Evolutionary conservation across 30 jellyfish, hydroid and myxozoan genomes (phyloP).

Genomic region (Pseudorhiza aurosa): DNA sequence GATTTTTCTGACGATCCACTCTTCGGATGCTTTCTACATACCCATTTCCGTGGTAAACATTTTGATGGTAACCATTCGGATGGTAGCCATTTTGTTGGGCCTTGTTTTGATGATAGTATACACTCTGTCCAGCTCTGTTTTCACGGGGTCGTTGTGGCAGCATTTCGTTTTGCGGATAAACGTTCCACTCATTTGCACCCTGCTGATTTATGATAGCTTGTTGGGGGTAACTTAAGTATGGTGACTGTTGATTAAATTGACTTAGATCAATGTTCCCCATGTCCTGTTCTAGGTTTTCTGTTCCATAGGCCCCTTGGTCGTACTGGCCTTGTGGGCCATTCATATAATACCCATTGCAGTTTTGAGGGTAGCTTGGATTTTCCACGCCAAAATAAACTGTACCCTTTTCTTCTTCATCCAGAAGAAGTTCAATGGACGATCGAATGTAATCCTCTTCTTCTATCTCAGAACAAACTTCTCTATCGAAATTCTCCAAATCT

Average conservation of each 20-base stretch:
- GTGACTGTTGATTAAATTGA: not conserved
- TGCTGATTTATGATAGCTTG: not conserved
- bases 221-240: not conserved
- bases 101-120: not conserved
- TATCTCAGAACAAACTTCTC: slow-evolving; percentile 33
- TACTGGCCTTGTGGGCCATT: slow-evolving; percentile 1
- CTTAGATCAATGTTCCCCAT: not conserved
- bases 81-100: not conserved
- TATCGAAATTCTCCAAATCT: slow-evolving; percentile 57
- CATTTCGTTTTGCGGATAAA: not conserved
- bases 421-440: slow-evolving; percentile 77
- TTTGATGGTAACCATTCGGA: not conserved
- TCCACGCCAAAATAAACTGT: slow-evolving; percentile 41
- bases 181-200: too few relatives aligned
- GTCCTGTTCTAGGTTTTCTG: not conserved
- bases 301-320: not conserved
- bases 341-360: not conserved
- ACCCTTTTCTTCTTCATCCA: slow-evolving; percentile 89
- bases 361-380: not conserved
- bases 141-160: not conserved
- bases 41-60: not conserved
- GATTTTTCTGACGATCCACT: not conserved
- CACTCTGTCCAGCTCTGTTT: too few relatives aligned
- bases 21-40: not conserved
- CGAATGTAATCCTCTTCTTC: slow-evolving; percentile 80